phyloP scores from a whole-genome alignment of 2,797 vertebrate genomes.

The Clarias laeviceps region DNA sequence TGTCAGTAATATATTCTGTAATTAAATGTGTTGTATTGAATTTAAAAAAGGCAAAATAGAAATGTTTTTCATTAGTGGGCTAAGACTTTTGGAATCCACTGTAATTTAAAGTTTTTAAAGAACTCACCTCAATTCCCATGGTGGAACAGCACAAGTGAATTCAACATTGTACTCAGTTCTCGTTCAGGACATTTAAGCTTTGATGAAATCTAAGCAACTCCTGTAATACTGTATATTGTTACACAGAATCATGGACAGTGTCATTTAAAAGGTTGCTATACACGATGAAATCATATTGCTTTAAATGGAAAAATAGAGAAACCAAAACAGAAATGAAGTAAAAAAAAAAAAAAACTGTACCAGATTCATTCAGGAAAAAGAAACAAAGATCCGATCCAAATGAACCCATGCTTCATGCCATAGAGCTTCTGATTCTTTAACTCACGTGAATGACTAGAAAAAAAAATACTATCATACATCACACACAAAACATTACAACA shows the following conservation, averaged over 20 bases:
- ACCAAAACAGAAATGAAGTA: background rate
- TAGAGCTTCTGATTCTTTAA: background rate
- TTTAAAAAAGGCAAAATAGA: background rate
- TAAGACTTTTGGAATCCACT: background rate
- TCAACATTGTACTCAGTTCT: background rate
- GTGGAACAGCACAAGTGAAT: background rate
- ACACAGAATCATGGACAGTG: background rate
- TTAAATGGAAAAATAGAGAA: background rate
- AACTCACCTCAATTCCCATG: background rate
- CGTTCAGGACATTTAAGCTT: background rate
- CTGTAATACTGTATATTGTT: background rate
- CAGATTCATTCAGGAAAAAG: no score
- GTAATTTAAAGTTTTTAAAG: background rate
- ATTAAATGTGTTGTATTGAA: background rate
- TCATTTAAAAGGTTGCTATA: background rate
- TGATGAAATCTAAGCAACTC: background rate
- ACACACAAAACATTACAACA: background rate
- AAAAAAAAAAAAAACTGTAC: background rate
- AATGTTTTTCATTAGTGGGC: background rate
- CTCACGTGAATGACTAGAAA: background rate
- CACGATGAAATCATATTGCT: background rate
- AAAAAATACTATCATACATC: background rate
- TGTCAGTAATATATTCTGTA: background rate
- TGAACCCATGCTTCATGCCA: background rate
- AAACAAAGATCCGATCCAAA: no score